A percentile compares a stretch with the other conserved stretches of the same genome.
phyloP scores from a whole-genome alignment of 2,888 invertebrate genomes.

The Lepidocyrtinus sp. region DNA sequence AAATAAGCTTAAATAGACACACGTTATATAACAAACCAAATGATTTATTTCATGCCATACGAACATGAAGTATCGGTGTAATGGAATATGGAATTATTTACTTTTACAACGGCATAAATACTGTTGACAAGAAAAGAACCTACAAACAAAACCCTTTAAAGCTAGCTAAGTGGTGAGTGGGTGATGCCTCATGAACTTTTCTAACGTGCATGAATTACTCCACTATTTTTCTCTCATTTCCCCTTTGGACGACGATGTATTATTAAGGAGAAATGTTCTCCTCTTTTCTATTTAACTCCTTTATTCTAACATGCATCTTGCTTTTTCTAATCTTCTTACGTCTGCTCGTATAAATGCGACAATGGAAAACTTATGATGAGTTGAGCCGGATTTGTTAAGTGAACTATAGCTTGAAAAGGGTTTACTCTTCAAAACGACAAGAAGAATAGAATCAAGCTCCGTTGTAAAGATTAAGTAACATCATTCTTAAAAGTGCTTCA shows the following conservation, averaged over 20 bases:
- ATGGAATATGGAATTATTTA: too few species aligned
- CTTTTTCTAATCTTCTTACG: neutral
- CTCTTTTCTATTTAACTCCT: neutral
- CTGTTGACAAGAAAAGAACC: too few species aligned
- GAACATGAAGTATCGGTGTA: too few species aligned
- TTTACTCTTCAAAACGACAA: slow-evolving; percentile 34
- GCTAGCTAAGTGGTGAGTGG: too few species aligned
- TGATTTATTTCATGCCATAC: too few species aligned
- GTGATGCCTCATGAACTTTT: too few species aligned
- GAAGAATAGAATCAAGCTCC: slow-evolving; percentile 34
- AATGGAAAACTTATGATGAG: slow-evolving; percentile 42
- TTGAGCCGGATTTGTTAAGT: slow-evolving; percentile 45
- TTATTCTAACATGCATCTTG: neutral
- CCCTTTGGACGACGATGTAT: neutral
- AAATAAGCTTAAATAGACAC: too few species aligned
- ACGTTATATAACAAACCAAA: too few species aligned
- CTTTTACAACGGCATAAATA: too few species aligned
- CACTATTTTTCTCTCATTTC: too few species aligned
- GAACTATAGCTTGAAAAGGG: slow-evolving; percentile 41
- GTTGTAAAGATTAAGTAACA: slow-evolving; percentile 8
- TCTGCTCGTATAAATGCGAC: neutral
- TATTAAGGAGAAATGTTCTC: neutral
- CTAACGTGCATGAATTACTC: too few species aligned
- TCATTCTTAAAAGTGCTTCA: neutral
- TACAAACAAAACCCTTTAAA: too few species aligned